Base-by-base conservation (phyloP, 2,888 invertebrate genomes). In the Tenthredo scrophulariae region DNA sequence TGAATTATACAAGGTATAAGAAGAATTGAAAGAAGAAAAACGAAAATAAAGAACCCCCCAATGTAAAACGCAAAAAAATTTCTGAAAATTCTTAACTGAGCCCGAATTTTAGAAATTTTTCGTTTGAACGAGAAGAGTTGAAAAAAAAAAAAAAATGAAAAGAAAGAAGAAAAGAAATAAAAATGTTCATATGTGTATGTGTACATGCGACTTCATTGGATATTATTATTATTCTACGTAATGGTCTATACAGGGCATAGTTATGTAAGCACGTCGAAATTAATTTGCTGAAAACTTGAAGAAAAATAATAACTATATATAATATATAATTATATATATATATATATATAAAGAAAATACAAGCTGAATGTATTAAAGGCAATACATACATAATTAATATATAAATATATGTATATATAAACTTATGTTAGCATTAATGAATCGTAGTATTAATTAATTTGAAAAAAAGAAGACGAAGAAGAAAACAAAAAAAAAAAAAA, bases 231-330 rank as follows among this genome's bases (percentile, higher is more conserved):
- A 40, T 80, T 40, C 40, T 80, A 22, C 91, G 89, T 88, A 91
- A 92, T 92, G 92, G 92, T 93, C 92, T 93, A 93, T 92, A 93
- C 93, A 93, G 93, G 93, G 93, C 93, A 92, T 93, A 93, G 92
- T 83, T 89, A 67, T 88, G 84, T 93, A 93, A 93, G 92, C 80
- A n/a, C 54, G 80, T 37, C 37, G 62, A 79, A 58, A 62, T 89
- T 88, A 84, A 88, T 90, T 90, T 90, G 89, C 89, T 88, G 89
- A 89, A 5, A 67, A 33, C 18, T 72, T 40, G 70, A 72, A 37
- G 40, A n/a, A 54, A 33, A 46, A 50, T 5, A 77, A 33, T 7
- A 50, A 75, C 29, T 18, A 77, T 50, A 46, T 18, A 77, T 50
- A 46, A 54, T 33, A 33, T n/a, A 33, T 77, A 75, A 22, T 46